Percentiles rank a stretch among this genome's conserved stretches.
phyloP scores from a whole-genome alignment of 2,113 vertebrate species.

The Leucosticte australis region DNA sequence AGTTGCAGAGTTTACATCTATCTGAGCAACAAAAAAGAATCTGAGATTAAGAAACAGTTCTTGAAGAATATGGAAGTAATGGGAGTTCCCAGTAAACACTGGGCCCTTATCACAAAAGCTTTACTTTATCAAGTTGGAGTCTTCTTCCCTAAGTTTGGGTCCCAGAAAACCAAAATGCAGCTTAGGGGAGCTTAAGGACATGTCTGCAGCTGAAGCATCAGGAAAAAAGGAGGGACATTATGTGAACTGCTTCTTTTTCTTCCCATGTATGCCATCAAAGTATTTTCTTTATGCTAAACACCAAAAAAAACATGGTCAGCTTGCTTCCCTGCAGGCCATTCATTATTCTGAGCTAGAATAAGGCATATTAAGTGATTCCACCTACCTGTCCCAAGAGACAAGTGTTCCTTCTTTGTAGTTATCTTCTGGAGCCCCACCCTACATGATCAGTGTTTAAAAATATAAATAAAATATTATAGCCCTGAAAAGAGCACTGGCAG shows the following conservation, averaged over 20 bases:
- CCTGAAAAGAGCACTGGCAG: neutral
- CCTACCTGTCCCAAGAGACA: conserved; percentile 83
- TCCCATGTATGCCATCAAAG: neutral
- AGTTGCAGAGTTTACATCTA: neutral
- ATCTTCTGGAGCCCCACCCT: conserved; percentile 87
- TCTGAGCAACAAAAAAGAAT: neutral
- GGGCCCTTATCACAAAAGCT: neutral
- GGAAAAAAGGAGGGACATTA: neutral
- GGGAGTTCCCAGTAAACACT: neutral
- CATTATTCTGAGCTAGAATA: neutral
- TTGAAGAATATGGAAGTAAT: neutral
- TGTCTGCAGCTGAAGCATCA: neutral
- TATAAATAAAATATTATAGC: neutral
- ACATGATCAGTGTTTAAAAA: conserved; percentile 24
- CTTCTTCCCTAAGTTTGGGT: neutral
- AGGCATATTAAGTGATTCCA: neutral
- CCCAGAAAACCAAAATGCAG: neutral
- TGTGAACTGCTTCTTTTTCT: neutral
- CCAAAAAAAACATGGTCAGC: neutral
- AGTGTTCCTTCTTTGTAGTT: conserved; percentile 75
- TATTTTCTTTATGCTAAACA: neutral
- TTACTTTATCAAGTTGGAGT: neutral
- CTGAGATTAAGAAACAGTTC: neutral
- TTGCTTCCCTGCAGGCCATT: neutral
- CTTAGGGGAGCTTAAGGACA: neutral